A percentile compares a stretch with the other conserved stretches of the same genome.
Conservation (phyloP, 2,113 vertebrate species). For the Taurulus bubalis region DNA sequence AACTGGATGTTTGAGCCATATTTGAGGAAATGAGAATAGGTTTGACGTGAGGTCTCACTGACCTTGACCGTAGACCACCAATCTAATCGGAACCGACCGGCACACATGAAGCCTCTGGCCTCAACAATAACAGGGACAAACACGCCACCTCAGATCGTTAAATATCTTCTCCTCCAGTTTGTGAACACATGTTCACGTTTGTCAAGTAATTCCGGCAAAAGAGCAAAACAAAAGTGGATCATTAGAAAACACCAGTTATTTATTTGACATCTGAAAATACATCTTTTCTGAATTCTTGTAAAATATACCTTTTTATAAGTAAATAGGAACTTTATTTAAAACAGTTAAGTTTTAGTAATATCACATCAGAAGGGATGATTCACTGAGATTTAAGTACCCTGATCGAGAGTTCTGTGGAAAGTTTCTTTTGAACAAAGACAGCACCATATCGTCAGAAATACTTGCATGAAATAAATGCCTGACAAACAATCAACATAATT, state of each 20-base stretch:
- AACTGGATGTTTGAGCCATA: background rate
- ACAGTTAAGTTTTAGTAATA: conserved; percentile 61
- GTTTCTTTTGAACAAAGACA: conserved; percentile 58
- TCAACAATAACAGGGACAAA: background rate
- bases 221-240: conserved; percentile 3
- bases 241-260: conserved; percentile 76
- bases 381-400: conserved; percentile 73
- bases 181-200: background rate
- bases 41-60: background rate
- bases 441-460: conserved; percentile 58
- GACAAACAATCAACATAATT: conserved; percentile 38
- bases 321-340: conserved; percentile 70
- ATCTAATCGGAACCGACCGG: background rate
- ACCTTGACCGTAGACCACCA: background rate
- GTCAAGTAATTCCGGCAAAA: background rate
- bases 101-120: background rate
- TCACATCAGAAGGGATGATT: conserved; percentile 80
- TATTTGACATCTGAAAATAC: conserved; percentile 84
- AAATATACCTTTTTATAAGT: conserved; percentile 77
- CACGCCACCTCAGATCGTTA: background rate
- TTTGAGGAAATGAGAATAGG: background rate
- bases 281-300: conserved; percentile 72
- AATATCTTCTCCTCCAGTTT: background rate
- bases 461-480: conserved; percentile 32
- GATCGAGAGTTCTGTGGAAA: conserved; percentile 64